Conservation (phyloP, 2,797 vertebrate species). For the Antennarius maculatus region DNA sequence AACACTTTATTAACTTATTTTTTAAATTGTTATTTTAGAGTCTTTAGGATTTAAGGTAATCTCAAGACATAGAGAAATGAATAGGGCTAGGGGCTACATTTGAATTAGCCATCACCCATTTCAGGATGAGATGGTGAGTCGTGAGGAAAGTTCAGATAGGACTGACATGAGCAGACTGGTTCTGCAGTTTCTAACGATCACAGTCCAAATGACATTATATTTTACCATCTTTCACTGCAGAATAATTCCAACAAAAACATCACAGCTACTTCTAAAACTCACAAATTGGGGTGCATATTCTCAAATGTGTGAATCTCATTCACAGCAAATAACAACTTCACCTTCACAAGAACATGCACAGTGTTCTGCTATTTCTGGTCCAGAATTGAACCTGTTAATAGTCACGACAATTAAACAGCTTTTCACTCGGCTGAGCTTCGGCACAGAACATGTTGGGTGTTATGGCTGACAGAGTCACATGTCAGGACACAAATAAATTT, state of each 20-base stretch:
- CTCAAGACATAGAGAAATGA: slow-evolving; percentile 25
- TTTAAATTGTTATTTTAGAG: slow-evolving; percentile 17
- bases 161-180: neutral
- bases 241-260: neutral
- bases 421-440: slow-evolving; percentile 23
- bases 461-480: slow-evolving; percentile 32
- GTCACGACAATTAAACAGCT: slow-evolving; percentile 57
- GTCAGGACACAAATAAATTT: slow-evolving; percentile 6
- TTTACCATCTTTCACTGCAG: slow-evolving; percentile 4
- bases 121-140: slow-evolving; percentile 1
- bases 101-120: slow-evolving; percentile 28
- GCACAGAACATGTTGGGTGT: slow-evolving; percentile 34
- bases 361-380: slow-evolving; percentile 39
- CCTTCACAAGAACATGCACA: slow-evolving; percentile 20
- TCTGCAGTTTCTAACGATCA: slow-evolving; percentile 1
- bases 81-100: slow-evolving; percentile 19
- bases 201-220: neutral
- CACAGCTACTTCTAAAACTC: slow-evolving; percentile 5
- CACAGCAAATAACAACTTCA: slow-evolving; percentile 11
- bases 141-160: neutral
- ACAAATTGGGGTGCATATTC: neutral
- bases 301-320: slow-evolving; percentile 1
- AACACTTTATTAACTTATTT: neutral
- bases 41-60: slow-evolving; percentile 9
- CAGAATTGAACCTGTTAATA: slow-evolving; percentile 44